Base-by-base conservation (phyloP, 2,888 invertebrate genomes). In the Helicoverpa assulta region DNA sequence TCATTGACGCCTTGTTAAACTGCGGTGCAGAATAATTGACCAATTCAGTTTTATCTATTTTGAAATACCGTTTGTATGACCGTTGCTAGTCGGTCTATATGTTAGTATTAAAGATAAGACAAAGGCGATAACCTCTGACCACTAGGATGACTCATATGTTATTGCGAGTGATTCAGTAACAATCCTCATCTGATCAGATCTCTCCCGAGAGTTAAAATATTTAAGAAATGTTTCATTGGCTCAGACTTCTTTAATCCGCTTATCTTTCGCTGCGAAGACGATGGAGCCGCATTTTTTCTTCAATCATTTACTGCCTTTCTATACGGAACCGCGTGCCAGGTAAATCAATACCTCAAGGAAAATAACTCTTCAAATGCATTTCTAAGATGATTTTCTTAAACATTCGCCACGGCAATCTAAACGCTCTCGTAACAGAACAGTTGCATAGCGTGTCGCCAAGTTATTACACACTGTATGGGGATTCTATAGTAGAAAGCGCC, bases 401-500 rank as follows among this genome's bases (percentile, higher is more conserved):
- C 63, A 56, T 70, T 68, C 57, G 64, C 60, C 61, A 79, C 75
- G 74, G 67, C 71, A 79, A 78, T 81, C 74, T 61, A 62, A 73
- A 65, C 60, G 51, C 51, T 73, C 76, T 73, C 74, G 72, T 69
- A 78, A 76, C 68, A 75, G 54, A 74, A 68, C 64, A 77, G 67
- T 70, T 64, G 78, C 75, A 78, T 88, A 78, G 87, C 91, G 87
- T 91, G 91, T 83, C 85, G 77, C 76, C 69, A 76, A 78, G 84
- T 84, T 88, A 84, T 91, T 90, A 88, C 80, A 85, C 81, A 67
- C 70, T 59, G 71, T 84, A 88, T 89, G 86, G 89, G 88, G 88
- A 87, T 89, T 89, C 85, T 86, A 85, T 88, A 89, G 83, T 88
- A 88, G 89, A 88, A 89, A 89, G 89, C 83, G 78, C 67, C 47